Evolutionary conservation across 2,888 invertebrate genomes (phyloP).

Genomic region (Ophion ventricosus): DNA sequence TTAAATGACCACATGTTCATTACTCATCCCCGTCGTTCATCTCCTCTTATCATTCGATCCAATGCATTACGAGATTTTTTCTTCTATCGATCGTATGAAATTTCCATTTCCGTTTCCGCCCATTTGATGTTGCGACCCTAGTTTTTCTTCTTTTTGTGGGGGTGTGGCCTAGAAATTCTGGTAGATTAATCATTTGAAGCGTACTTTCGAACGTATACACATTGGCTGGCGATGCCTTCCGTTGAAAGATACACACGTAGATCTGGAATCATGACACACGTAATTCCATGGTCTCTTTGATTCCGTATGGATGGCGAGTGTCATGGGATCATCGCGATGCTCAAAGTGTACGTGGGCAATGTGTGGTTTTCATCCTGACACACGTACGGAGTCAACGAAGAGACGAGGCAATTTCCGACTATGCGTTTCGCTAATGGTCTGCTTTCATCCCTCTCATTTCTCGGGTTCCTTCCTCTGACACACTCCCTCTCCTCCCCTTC

Average conservation of each 20-base stretch:
- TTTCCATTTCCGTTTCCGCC: constrained; percentile 48
- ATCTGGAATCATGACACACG: constrained; percentile 26
- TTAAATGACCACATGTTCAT: background rate
- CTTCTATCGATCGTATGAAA: constrained; percentile 8
- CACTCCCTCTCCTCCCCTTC: background rate
- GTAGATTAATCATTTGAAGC: constrained; percentile 30
- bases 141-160: constrained; percentile 19
- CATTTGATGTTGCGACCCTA: constrained; percentile 30
- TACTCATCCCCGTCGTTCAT: background rate
- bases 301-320: constrained; percentile 19
- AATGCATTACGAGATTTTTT: constrained; percentile 41
- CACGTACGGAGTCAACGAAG: constrained; percentile 43
- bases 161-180: constrained; percentile 8
- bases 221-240: background rate
- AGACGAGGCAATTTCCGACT: constrained; percentile 63
- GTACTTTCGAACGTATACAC: background rate
- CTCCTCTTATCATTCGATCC: constrained; percentile 30
- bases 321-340: constrained; percentile 21
- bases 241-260: background rate
- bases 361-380: constrained; percentile 50
- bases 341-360: constrained; percentile 34
- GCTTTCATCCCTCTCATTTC: constrained; percentile 38
- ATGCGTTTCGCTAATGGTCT: constrained; percentile 59
- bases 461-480: background rate
- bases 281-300: constrained; percentile 5